Base-by-base conservation (phyloP, 2,113 vertebrate species). In the Procapra przewalskii region DNA sequence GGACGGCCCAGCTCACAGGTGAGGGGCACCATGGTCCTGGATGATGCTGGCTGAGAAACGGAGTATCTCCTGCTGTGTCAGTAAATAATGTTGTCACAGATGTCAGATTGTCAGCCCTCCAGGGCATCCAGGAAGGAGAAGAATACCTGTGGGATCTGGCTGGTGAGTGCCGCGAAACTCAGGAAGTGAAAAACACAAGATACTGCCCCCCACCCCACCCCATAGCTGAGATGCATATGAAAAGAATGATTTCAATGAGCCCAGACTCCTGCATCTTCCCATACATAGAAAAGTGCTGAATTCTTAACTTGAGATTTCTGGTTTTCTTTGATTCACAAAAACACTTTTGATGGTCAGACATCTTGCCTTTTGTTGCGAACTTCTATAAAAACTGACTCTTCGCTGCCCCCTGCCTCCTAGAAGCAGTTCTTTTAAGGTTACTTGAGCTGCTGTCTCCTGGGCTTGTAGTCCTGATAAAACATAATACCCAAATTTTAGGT, bases 331-430 rank as follows among this genome's bases (percentile, higher is more conserved):
- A 77, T 27, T 77, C 71, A 43, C 40, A 77, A 43, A 77, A 77
- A 43, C 25, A 77, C 71, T 77, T 77, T 43, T 77, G 40, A 77
- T 43, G 71, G 71, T 77, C 40, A 40, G 71, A 77, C 40, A 27
- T 7, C 71, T 43, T 77, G 12, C 12, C 40, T 43, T 43, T 77
- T 77, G 71, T 77, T 77, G 40, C 1, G 1, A 43, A 77, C 40
- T 77, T 77, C 12, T 43, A 4, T 43, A 77, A 43, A 77, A 77
- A 40, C 23, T 43, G 71, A 77, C 71, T 43, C 36, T 43, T 8
- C 6, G 12, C 40, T 2, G 0, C 19, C n/a, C 33, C 17, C 12
- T 25, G 0, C 36, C 40, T 77, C 40, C 71, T 77, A 4, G 6
- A 43, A 77, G 23, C 40, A 43, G 71, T 77, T 43, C 71, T 77